Evolutionary conservation across 2,888 invertebrate species (phyloP).

Genomic region (Rhagium mordax): DNA sequence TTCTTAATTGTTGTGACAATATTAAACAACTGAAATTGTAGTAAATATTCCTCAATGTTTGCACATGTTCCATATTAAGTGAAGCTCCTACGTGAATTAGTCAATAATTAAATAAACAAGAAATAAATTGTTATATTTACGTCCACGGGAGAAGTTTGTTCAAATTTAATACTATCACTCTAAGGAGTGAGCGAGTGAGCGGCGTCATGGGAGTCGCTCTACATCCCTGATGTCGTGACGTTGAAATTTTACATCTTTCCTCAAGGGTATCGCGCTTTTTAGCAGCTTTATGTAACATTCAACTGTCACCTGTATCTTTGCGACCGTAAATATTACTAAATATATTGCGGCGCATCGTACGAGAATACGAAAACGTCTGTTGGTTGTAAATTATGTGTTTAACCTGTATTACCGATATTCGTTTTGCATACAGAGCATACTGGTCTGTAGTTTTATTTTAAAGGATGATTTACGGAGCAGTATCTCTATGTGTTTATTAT

Average conservation of each 20-base stretch:
- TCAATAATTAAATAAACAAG: not conserved
- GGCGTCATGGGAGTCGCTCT: conserved; percentile 30
- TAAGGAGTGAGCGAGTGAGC: conserved; percentile 7
- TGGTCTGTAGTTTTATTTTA: conserved; percentile 41
- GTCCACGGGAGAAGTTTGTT: not conserved
- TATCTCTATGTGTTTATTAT: conserved; percentile 33
- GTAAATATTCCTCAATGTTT: not conserved
- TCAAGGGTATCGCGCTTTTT: conserved; percentile 34
- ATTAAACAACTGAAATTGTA: too few relatives aligned
- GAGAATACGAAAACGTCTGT: conserved; percentile 51
- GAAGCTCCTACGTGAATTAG: not conserved
- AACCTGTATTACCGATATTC: conserved; percentile 54
- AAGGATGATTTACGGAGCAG: conserved; percentile 24
- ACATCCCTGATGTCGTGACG: conserved; percentile 28
- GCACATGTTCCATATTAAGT: not conserved
- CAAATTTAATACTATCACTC: conserved; percentile 20
- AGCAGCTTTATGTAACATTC: conserved; percentile 53
- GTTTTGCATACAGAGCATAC: conserved; percentile 46
- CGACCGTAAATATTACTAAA: conserved; percentile 53
- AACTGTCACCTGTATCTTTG: conserved; percentile 52
- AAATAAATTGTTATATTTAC: not conserved
- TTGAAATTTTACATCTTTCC: conserved; percentile 42
- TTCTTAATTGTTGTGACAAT: too few relatives aligned
- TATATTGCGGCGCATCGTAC: conserved; percentile 51
- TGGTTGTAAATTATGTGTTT: conserved; percentile 56